phyloP scores from a whole-genome alignment of 2,113 vertebrate species.

The Daphoenositta chrysoptera region DNA sequence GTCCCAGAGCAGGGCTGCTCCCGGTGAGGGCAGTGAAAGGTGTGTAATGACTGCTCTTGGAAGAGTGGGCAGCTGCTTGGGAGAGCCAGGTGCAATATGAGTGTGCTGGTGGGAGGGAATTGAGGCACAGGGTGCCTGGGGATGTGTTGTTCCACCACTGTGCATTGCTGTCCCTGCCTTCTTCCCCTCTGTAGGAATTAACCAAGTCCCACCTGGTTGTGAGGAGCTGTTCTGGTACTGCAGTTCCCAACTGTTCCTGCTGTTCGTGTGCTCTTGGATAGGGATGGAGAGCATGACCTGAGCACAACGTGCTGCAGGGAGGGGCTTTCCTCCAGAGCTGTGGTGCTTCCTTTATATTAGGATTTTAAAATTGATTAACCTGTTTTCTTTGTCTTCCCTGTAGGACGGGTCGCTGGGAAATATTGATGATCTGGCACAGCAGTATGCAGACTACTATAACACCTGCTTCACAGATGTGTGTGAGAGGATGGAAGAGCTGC shows the following conservation, averaged over 20 bases:
- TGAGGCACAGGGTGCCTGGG: not conserved
- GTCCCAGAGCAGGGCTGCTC: not conserved
- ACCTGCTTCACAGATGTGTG: constrained; percentile 93
- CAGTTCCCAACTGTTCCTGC: not conserved
- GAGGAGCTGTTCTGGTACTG: not conserved
- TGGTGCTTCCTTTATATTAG: not conserved
- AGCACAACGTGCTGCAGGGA: not conserved
- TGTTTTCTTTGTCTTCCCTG: not conserved
- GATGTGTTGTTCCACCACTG: not conserved
- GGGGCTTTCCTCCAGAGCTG: not conserved
- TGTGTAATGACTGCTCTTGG: not conserved
- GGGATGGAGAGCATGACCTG: not conserved
- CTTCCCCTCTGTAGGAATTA: not conserved
- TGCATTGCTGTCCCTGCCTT: not conserved
- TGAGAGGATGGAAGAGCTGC: constrained; percentile 96
- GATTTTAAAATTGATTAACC: not conserved
- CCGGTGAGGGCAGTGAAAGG: not conserved
- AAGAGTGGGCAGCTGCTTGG: not conserved
- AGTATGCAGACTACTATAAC: constrained; percentile 97
- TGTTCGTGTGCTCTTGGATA: not conserved
- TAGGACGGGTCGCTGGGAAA: constrained; percentile 97
- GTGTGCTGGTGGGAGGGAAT: not conserved
- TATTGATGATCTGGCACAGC: constrained; percentile 95
- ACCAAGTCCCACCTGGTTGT: not conserved
- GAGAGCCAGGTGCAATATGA: not conserved